phyloP scores from a whole-genome alignment of 1,140 invertebrate genomes.

The Drosophila nikananu region DNA sequence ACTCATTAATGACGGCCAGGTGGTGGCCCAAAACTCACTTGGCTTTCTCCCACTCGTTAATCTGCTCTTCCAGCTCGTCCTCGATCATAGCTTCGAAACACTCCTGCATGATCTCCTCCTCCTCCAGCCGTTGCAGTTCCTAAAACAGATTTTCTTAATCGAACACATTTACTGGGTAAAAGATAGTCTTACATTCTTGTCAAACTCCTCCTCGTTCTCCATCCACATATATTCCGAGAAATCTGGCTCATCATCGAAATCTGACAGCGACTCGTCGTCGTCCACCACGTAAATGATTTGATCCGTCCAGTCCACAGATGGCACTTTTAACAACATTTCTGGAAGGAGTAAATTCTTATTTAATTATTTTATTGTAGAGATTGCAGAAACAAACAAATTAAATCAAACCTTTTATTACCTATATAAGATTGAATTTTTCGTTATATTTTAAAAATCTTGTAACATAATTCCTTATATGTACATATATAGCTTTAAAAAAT shows the following conservation, averaged over 20 bases:
- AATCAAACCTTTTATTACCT: no score
- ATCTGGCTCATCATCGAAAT: constrained; percentile 87
- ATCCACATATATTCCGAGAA: constrained; percentile 96
- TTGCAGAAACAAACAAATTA: no score
- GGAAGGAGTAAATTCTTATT: constrained; percentile 12
- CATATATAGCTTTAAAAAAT: background rate
- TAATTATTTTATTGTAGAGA: background rate
- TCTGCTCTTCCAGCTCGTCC: constrained; percentile 87
- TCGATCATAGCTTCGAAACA: constrained; percentile 94
- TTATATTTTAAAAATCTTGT: background rate
- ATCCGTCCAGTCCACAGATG: constrained; percentile 84
- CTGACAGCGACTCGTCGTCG: constrained; percentile 86
- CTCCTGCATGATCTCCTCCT: constrained; percentile 94
- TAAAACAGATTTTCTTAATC: constrained; percentile 70
- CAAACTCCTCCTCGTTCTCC: constrained; percentile 96
- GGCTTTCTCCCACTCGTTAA: constrained; percentile 84
- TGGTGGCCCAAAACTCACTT: constrained; percentile 55
- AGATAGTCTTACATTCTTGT: constrained; percentile 89
- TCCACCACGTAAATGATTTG: constrained; percentile 85
- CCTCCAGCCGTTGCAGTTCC: constrained; percentile 94
- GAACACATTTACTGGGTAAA: background rate
- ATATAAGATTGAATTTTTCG: background rate
- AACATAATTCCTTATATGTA: background rate
- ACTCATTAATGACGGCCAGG: background rate
- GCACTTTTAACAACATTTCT: constrained; percentile 81